These are phyloP conservation scores for Solea senegalensis DNA, from an alignment of 2,113 vertebrate genomes.

Conservation along the genomic window DNA sequence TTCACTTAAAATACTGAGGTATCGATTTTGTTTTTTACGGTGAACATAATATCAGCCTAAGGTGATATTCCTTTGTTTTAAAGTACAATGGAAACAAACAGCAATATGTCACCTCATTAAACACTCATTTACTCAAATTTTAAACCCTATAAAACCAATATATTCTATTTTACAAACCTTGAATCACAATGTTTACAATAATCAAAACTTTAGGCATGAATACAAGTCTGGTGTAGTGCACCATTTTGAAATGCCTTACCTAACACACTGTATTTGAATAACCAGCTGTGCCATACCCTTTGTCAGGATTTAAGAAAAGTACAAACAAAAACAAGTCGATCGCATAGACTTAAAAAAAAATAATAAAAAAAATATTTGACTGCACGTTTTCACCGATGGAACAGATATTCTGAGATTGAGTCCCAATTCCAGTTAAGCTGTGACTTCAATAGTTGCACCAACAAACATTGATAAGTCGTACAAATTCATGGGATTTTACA, in stretches of 20 bases:
- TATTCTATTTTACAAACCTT: background rate
- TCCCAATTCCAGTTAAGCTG: background rate
- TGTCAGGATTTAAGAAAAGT: background rate
- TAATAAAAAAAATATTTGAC: background rate
- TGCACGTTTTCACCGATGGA: background rate
- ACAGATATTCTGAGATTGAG: background rate
- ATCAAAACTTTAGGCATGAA: no score
- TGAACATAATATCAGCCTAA: no score
- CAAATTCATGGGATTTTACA: constrained; percentile 1
- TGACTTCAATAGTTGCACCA: background rate
- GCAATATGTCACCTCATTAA: background rate
- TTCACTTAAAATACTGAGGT: background rate
- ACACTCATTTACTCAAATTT: background rate
- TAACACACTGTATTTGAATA: background rate
- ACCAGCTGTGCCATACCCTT: background rate
- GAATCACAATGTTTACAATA: background rate
- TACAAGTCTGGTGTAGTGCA: no score
- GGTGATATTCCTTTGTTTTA: no score
- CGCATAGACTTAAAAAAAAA: background rate
- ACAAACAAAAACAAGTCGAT: background rate
- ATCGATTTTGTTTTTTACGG: background rate
- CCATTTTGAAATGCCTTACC: no score
- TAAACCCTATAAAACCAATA: background rate
- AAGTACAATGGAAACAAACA: background rate
- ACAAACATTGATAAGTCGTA: background rate